These are phyloP conservation scores for Chelmon rostratus DNA, from an alignment of 2,797 vertebrate genomes.

Conservation along the genomic window DNA sequence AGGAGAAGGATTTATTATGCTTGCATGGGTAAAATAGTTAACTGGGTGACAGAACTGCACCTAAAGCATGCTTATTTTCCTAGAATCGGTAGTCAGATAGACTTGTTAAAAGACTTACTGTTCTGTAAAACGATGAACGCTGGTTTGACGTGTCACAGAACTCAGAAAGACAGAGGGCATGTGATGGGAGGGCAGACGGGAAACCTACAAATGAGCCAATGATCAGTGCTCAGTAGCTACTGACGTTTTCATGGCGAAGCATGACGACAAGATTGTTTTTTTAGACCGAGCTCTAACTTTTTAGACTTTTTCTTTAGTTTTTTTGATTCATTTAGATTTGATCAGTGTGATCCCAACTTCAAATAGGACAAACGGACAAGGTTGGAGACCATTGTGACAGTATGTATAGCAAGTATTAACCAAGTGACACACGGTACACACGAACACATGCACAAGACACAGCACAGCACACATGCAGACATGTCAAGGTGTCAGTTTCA, in stretches of 20 bases:
- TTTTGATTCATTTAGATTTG: constrained; percentile 65
- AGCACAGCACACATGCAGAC: constrained; percentile 75
- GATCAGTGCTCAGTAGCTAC: constrained; percentile 73
- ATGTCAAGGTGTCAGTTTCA: constrained; percentile 75
- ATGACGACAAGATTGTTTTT: constrained; percentile 73
- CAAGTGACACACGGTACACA: constrained; percentile 67
- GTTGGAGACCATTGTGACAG: constrained; percentile 67
- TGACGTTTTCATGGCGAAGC: constrained; percentile 77
- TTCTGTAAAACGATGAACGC: constrained; percentile 82
- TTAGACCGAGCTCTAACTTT: constrained; percentile 79
- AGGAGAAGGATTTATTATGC: constrained; percentile 86
- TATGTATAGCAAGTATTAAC: constrained; percentile 64
- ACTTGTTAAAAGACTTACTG: constrained; percentile 86
- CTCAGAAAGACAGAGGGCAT: constrained; percentile 77
- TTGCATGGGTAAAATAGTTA: constrained; percentile 91
- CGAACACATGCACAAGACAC: constrained; percentile 72
- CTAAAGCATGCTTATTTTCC: constrained; percentile 91
- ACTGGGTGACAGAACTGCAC: constrained; percentile 86
- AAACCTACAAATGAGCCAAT: constrained; percentile 64
- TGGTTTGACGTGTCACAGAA: constrained; percentile 83
- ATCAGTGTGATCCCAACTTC: constrained; percentile 77
- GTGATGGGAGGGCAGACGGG: constrained; percentile 64
- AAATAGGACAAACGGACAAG: constrained; percentile 55
- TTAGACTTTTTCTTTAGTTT: constrained; percentile 54
- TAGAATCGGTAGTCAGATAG: constrained; percentile 89